phyloP scores from a whole-genome alignment of 2,113 vertebrate species.

The Paedocypris sp. region DNA sequence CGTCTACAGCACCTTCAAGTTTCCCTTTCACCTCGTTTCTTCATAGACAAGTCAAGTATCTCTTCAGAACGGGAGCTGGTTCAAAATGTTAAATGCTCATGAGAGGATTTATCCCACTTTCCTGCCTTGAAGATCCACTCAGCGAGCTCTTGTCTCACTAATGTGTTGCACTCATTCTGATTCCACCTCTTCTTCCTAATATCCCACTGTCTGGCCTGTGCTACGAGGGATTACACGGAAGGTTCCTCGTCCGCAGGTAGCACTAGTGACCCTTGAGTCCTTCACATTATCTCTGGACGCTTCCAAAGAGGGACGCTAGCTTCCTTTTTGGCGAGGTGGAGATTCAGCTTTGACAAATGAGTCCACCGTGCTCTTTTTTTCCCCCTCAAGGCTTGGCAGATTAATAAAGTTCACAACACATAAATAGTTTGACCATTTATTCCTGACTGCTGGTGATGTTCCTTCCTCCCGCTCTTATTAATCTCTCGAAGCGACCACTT shows the following conservation, averaged over 20 bases:
- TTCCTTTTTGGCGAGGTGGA: background rate
- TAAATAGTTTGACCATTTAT: conserved; percentile 29
- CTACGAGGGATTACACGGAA: background rate
- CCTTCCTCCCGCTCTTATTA: conserved; percentile 15
- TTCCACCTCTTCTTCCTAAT: conserved; percentile 11
- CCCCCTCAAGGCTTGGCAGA: conserved; percentile 21
- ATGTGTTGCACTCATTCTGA: conserved; percentile 9
- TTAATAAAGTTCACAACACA: conserved; percentile 31
- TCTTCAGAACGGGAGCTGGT: background rate
- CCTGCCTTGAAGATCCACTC: background rate
- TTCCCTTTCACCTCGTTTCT: background rate
- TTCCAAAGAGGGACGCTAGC: conserved; percentile 11
- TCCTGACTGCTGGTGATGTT: conserved; percentile 22
- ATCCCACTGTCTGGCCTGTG: background rate
- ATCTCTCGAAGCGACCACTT: conserved; percentile 9
- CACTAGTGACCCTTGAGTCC: conserved; percentile 1
- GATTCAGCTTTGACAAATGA: no score
- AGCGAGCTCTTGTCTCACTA: background rate
- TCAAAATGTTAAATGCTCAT: conserved; percentile 9
- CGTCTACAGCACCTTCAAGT: background rate
- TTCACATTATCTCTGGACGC: conserved; percentile 6
- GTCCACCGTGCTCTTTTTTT: conserved; percentile 7
- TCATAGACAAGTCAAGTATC: background rate
- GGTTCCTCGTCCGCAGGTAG: conserved; percentile 4
- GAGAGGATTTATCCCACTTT: conserved; percentile 1